Base-by-base conservation (phyloP, 2,888 invertebrate species). In the Limnephilus lunatus region DNA sequence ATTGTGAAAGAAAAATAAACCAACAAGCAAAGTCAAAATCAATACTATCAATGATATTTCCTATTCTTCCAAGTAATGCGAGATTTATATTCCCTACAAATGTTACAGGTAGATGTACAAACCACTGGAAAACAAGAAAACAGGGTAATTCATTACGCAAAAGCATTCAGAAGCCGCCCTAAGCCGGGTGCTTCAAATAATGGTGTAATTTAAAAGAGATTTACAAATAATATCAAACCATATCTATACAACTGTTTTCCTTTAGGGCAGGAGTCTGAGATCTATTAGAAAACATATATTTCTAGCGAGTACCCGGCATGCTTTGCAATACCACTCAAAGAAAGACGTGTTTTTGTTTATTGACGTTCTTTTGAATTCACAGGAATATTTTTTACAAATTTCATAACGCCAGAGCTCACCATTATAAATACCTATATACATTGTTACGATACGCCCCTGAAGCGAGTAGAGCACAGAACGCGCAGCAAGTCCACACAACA, bases 201-300 rank as follows among this genome's bases (percentile, higher is more conserved):
- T 80, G 90, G 80, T 80, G 85, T 85, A 90, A 90, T 90, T 90
- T 85, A 85, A 90, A 90, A 90, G 90, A 90, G 35, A 90, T 85
- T 86, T 90, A 80, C 35, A 85, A 90, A 85, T 68, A 90, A 85
- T 68, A 85, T 90, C 53, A 85, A 90, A 80, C 80, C 39, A 85
- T 39, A 90, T 90, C 90, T 81, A 85, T 85, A 30, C 35, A 85
- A 86, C 53, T 90, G 80, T 90, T 90, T 90, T 68, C 80, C 86
- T 48, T 85, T 68, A 12, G 30, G 32, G 39, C 85, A 90, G 48
- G 82, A 53, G 25, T 31, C 25, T 12, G 9, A 7, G 68, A 68
- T n/a, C 25, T 19, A 0, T 53, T 19, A 15, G 53, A 53, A 39
- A 39, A 39, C 1, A 39, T 7, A 39, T 39, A 9, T 39, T 39